These are phyloP conservation scores for Dugesia japonica DNA, from an alignment of 2,888 invertebrate species.

Conservation along the genomic window DNA sequence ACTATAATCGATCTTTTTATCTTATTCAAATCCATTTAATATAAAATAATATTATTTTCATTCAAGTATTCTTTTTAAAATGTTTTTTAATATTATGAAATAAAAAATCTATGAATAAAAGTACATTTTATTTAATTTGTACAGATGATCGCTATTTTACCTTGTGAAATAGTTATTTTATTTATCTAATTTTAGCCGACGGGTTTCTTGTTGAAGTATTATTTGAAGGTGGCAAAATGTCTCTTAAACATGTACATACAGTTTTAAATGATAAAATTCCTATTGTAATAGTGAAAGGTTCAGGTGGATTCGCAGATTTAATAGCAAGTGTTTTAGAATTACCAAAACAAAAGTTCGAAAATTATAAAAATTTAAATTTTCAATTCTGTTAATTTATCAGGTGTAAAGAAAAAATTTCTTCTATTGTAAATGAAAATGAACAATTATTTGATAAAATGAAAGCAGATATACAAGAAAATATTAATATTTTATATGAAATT, in stretches of 20 bases:
- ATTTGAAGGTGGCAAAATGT: background rate
- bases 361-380: too few species aligned
- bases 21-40: too few species aligned
- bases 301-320: background rate
- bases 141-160: too few species aligned
- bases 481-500: background rate
- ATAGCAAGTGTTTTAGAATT: background rate
- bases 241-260: background rate
- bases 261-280: background rate
- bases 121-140: too few species aligned
- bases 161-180: background rate
- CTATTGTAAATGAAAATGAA: background rate
- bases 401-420: background rate
- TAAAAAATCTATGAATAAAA: too few species aligned
- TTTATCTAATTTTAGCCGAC: background rate
- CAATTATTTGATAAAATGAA: background rate
- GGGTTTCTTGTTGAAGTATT: background rate
- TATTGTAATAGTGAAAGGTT: conserved; percentile 1
- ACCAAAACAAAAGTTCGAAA: background rate
- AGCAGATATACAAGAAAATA: background rate
- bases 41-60: too few species aligned
- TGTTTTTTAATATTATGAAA: too few species aligned
- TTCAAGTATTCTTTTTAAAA: too few species aligned
- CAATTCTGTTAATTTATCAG: too few species aligned
- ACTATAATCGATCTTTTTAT: too few species aligned